phyloP scores from a whole-genome alignment of 2,113 vertebrate species.

The Oncorhynchus keta region DNA sequence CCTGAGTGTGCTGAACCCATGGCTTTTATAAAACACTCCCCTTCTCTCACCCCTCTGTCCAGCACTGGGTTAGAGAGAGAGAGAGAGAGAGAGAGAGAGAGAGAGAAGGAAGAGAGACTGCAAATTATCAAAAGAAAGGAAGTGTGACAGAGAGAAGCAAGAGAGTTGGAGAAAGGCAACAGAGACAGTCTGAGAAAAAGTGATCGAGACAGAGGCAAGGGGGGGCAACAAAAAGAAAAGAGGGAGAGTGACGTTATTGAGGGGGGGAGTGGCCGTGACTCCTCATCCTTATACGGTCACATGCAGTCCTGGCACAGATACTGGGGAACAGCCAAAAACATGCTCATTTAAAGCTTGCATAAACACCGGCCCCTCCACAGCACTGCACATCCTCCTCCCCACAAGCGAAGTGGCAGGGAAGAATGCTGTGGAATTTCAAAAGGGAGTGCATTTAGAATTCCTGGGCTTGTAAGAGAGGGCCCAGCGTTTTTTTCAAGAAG shows the following conservation, averaged over 20 bases:
- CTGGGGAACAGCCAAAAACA: slow-evolving; percentile 61
- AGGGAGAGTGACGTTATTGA: background rate
- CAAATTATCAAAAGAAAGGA: background rate
- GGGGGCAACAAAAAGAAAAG: no score
- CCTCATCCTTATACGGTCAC: slow-evolving; percentile 77
- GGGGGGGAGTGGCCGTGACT: slow-evolving; percentile 40
- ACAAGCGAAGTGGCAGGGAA: slow-evolving; percentile 27
- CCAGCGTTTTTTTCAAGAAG: slow-evolving; percentile 6
- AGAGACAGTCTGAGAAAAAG: background rate
- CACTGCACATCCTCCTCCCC: slow-evolving; percentile 11
- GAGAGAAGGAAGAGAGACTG: background rate
- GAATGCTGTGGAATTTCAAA: slow-evolving; percentile 60
- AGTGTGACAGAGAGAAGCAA: background rate
- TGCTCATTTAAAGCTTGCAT: slow-evolving; percentile 69
- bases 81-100: background rate
- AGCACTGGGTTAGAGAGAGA: background rate
- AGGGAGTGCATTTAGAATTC: slow-evolving; percentile 55
- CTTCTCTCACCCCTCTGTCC: slow-evolving; percentile 18
- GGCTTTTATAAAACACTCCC: slow-evolving; percentile 37
- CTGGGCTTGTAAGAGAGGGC: slow-evolving; percentile 45
- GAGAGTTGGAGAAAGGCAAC: no score
- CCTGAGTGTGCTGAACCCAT: slow-evolving; percentile 45
- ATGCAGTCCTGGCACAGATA: slow-evolving; percentile 60
- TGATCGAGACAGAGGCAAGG: background rate
- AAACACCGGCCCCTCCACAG: slow-evolving; percentile 55